Evolutionary conservation across 2,113 vertebrate genomes (phyloP).

Genomic region (Podarcis raffonei): DNA sequence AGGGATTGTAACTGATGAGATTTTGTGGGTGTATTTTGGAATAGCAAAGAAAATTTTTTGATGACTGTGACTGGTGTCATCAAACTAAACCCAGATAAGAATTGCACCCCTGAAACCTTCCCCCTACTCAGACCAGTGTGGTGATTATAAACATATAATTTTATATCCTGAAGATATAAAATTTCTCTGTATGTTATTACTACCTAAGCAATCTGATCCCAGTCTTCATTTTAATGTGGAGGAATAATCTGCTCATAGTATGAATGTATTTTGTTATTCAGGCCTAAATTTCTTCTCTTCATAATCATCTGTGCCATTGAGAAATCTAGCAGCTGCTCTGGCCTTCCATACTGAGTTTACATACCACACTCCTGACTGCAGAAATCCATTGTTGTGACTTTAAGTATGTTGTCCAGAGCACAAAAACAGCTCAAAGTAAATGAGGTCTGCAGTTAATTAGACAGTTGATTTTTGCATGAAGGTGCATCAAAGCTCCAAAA

Average conservation of each 20-base stretch:
- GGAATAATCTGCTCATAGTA: not conserved
- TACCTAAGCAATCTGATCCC: not conserved
- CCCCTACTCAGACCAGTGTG: not conserved
- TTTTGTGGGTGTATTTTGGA: no score
- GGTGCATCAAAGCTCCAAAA: not conserved
- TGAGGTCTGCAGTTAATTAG: not conserved
- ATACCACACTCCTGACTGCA: not conserved
- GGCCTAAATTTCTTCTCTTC: not conserved
- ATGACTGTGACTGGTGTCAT: no score
- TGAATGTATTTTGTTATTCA: not conserved
- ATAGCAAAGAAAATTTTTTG: no score
- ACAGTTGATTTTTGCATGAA: not conserved
- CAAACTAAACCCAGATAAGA: not conserved
- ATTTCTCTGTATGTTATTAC: not conserved
- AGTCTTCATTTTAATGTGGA: not conserved
- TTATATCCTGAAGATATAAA: not conserved
- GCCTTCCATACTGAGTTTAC: rapidly evolving
- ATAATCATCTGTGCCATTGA: not conserved
- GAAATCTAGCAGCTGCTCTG: not conserved
- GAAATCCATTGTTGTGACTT: not conserved
- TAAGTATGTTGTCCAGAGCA: not conserved
- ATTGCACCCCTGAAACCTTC: not conserved
- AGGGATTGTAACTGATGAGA: no score
- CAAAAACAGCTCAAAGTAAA: not conserved
- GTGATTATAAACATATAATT: not conserved